Conservation (phyloP, 2,113 vertebrate species). For the Cygnus buccinator region DNA sequence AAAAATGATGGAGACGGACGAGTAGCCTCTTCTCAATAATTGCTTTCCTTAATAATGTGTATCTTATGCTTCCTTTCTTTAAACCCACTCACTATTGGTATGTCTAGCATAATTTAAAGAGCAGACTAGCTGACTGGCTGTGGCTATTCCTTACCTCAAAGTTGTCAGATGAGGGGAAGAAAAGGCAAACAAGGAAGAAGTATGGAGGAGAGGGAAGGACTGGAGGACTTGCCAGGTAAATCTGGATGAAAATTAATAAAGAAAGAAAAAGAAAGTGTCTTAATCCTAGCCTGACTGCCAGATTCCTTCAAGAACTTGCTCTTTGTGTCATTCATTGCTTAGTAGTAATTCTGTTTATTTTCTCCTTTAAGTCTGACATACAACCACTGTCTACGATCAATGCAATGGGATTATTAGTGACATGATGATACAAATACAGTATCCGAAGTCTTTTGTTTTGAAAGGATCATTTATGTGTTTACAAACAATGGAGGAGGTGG, state of each 20-base stretch:
- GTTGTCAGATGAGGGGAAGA: neutral
- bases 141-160: neutral
- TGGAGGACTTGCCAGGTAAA: neutral
- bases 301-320: neutral
- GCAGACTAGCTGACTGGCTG: neutral
- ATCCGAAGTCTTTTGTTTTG: neutral
- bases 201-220: neutral
- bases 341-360: neutral
- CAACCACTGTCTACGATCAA: neutral
- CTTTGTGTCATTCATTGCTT: neutral
- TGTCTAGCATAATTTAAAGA: neutral
- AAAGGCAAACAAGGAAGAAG: neutral
- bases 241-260: neutral
- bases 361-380: neutral
- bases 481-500: neutral
- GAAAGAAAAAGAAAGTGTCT: neutral
- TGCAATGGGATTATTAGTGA: neutral
- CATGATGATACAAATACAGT: neutral
- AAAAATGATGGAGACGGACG: neutral
- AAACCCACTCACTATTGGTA: neutral
- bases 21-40: slow-evolving; percentile 30
- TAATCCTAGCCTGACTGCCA: neutral
- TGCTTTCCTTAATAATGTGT: slow-evolving; percentile 30
- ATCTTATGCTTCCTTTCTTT: neutral
- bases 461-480: neutral